Evolutionary conservation across 2,797 vertebrate species (phyloP).

Genomic region (Myripristis murdjan): DNA sequence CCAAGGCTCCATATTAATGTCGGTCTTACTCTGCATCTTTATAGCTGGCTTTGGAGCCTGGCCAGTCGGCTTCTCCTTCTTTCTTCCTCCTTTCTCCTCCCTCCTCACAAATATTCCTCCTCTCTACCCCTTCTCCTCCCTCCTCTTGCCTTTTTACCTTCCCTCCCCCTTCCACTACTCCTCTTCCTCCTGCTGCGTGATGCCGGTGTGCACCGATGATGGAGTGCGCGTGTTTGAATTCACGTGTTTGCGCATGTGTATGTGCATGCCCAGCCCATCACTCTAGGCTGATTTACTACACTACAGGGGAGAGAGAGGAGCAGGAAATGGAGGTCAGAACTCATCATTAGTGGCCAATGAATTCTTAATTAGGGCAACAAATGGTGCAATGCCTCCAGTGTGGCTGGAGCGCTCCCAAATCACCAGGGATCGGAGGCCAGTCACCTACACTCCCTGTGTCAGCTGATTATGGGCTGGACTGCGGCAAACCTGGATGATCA

Average conservation of each 20-base stretch:
- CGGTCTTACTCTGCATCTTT: conserved; percentile 58
- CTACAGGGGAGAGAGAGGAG: conserved; percentile 66
- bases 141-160: not conserved
- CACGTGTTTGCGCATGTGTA: conserved; percentile 9
- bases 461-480: conserved; percentile 55
- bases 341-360: conserved; percentile 84
- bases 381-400: conserved; percentile 78
- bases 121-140: conserved; percentile 18
- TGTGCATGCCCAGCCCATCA: conserved; percentile 48
- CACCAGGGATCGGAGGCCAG: conserved; percentile 58
- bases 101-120: not conserved
- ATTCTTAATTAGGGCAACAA: conserved; percentile 87
- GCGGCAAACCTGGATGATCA: conserved; percentile 46
- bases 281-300: conserved; percentile 71
- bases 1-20: conserved; percentile 59
- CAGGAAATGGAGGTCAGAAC: conserved; percentile 82
- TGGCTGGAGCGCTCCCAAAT: conserved; percentile 70
- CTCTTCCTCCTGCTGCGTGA: conserved; percentile 44
- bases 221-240: conserved; percentile 7
- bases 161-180: not conserved
- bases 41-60: conserved; percentile 47
- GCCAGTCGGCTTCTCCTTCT: conserved; percentile 40
- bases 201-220: conserved; percentile 48
- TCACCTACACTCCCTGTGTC: conserved; percentile 55
- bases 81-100: conserved; percentile 5